Percentiles rank a stretch among this genome's conserved stretches.
phyloP scores from a whole-genome alignment of 2,888 invertebrate species.

The Creontiades dilutus region DNA sequence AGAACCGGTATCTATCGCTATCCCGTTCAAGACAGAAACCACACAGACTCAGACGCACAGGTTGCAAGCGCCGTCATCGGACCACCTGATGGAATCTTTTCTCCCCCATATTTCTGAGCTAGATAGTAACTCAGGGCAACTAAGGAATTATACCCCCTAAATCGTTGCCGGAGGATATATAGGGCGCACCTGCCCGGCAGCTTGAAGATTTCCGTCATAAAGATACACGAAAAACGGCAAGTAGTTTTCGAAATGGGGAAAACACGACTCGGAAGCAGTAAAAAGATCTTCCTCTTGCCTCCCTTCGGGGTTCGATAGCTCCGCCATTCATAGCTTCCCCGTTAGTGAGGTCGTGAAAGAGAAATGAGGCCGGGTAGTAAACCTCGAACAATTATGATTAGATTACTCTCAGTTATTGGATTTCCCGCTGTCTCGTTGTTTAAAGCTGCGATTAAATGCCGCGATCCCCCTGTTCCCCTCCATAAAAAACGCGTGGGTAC shows the following conservation, averaged over 20 bases:
- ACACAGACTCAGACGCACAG: no score
- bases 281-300: not conserved
- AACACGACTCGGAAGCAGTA: not conserved
- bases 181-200: not conserved
- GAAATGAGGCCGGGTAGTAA: not conserved
- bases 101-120: no score
- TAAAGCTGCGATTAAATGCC: no score
- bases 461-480: no score
- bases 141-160: no score
- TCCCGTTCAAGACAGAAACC: no score
- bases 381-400: slow-evolving; percentile 1
- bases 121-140: no score
- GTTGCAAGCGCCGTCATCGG: no score
- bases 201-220: not conserved
- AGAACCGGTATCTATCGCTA: no score
- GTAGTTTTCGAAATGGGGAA: slow-evolving; percentile 1
- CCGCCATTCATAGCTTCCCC: not conserved
- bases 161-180: no score
- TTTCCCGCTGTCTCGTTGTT: not conserved
- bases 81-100: no score
- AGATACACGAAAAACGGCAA: not conserved
- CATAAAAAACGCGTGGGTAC: no score
- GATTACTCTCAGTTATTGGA: not conserved
- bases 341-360: not conserved
- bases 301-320: not conserved